Evolutionary conservation across 2,888 invertebrate species (phyloP), one percentile per base, ranked within the genome.

Genomic region (Cacoxenus indagator): DNA sequence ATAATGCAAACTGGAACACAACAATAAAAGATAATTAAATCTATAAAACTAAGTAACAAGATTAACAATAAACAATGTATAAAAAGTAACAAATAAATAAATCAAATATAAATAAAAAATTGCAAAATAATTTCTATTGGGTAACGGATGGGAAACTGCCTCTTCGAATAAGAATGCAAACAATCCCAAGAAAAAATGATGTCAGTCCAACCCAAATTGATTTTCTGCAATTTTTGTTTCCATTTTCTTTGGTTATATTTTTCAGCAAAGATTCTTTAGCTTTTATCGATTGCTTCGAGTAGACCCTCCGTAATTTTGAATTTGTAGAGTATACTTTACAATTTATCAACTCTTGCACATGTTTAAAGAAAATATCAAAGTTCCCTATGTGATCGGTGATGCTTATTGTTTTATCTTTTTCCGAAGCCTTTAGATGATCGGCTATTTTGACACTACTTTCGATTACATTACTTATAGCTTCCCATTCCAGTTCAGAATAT

Each of bases 171-270:
- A 92, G 91, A 90, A 92, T 91, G 89, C 93, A 91, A 89, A 92
- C 90, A 88, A 93, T 90, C 88, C 95, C 95, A 94, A 95, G 95
- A 89, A 96, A 91, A 91, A 95, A 95, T 88, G 95, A 95, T 87
- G 95, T 95, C 88, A 95, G 92, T 89, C 96, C 95, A 90, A 95
- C 92, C 91, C 95, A 70, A 43, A 70, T 45, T 6, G 67, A 64
- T 29, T 65, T 55, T 37, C 51, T 62, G 59, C 24, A 59, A 26
- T 62, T 57, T 11, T 67, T 48, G 24, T 48, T 59, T 37, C 26
- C 45, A 51, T 59, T 61, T 59, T 59, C 22, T 61, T 61, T 27
- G 9, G 57, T 17, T 4, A 22, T 4, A 27, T 57, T 57, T 57
- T 26, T 29, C 5, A n/a, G n/a, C 17, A 57, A 3, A 31, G 5